phyloP scores from a whole-genome alignment of 2,113 vertebrate genomes.

The Progne subis region DNA sequence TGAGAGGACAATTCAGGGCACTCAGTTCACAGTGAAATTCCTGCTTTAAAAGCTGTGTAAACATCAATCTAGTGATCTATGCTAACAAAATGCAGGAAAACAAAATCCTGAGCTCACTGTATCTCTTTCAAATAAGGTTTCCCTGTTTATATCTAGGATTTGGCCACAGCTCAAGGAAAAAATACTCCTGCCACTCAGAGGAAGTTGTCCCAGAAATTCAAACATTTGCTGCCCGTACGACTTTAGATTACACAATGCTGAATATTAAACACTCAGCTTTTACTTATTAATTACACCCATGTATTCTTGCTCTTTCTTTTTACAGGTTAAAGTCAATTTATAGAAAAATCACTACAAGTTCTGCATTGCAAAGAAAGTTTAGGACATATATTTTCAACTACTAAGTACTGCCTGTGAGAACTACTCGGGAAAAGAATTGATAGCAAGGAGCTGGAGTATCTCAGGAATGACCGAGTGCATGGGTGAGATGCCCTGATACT shows the following conservation, averaged over 20 bases:
- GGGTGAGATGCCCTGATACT: not conserved
- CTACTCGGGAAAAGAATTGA: not conserved
- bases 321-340: not conserved
- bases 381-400: not conserved
- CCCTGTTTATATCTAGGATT: not conserved
- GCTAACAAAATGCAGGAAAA: not conserved
- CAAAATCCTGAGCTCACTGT: not conserved
- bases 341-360: not conserved
- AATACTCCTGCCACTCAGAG: not conserved
- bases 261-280: not conserved
- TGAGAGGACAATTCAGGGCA: not conserved
- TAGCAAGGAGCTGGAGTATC: not conserved
- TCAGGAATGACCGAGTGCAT: accelerated
- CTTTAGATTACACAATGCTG: not conserved
- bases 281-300: not conserved
- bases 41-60: not conserved
- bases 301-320: not conserved
- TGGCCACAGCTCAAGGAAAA: not conserved
- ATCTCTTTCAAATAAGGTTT: not conserved
- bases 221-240: not conserved
- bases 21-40: not conserved
- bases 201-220: not conserved
- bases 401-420: not conserved
- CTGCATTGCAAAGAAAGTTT: not conserved
- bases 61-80: not conserved